phyloP scores from a whole-genome alignment of 2,888 invertebrate genomes.

The Aethes cnicana region DNA sequence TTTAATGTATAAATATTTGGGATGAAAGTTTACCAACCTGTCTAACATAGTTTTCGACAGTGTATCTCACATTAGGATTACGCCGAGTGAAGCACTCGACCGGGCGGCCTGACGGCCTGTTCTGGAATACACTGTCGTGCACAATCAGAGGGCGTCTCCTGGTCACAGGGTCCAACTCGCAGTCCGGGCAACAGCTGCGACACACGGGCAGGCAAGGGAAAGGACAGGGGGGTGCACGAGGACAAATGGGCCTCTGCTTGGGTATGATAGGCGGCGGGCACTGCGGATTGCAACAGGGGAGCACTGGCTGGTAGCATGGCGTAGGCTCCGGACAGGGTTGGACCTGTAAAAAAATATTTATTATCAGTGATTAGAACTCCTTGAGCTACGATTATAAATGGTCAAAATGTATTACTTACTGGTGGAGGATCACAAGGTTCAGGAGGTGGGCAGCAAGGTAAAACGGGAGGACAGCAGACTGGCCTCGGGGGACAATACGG shows the following conservation, averaged over 20 bases:
- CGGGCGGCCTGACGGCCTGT: slow-evolving; percentile 58
- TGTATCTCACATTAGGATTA: slow-evolving; percentile 61
- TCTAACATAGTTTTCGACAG: slow-evolving; percentile 57
- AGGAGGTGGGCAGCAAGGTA: slow-evolving; percentile 72
- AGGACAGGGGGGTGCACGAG: slow-evolving; percentile 64
- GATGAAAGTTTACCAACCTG: slow-evolving; percentile 59
- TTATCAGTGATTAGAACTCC: not conserved
- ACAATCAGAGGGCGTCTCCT: slow-evolving; percentile 82
- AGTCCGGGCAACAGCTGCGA: slow-evolving; percentile 69
- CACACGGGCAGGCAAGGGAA: slow-evolving; percentile 76
- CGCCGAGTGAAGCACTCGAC: slow-evolving; percentile 51
- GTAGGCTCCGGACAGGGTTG: slow-evolving; percentile 68
- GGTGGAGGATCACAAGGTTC: slow-evolving; percentile 71
- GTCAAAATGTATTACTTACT: slow-evolving; percentile 41
- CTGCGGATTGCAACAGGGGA: slow-evolving; percentile 74
- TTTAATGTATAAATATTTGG: too few species aligned
- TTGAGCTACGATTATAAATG: not conserved
- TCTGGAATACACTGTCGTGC: slow-evolving; percentile 76
- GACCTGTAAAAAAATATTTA: slow-evolving; percentile 48
- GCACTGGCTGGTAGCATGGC: slow-evolving; percentile 67
- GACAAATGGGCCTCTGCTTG: slow-evolving; percentile 73
- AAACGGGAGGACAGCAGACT: slow-evolving; percentile 66
- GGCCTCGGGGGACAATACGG: slow-evolving; percentile 58
- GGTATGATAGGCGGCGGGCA: slow-evolving; percentile 79
- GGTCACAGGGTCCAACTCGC: slow-evolving; percentile 79